A percentile compares a stretch with the other conserved stretches of the same genome.
Conservation (phyloP, 2,113 vertebrate genomes). For the Entomyzon cyanotis region DNA sequence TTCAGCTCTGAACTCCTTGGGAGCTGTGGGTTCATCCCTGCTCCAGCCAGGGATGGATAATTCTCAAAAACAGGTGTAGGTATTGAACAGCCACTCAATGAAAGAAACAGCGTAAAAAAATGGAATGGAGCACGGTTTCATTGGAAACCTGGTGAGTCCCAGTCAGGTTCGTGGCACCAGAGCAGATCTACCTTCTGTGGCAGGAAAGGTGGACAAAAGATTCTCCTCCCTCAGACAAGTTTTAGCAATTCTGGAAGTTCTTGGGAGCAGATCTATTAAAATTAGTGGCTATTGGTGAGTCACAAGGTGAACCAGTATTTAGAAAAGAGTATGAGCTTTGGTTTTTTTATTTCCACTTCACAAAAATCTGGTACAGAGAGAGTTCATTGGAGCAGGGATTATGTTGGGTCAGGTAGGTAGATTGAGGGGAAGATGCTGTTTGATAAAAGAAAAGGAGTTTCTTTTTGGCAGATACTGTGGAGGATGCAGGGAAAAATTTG, state of each 20-base stretch:
- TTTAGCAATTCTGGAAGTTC: background rate
- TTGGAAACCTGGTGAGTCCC: background rate
- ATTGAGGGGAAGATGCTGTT: background rate
- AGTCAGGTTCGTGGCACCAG: background rate
- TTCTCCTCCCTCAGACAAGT: background rate
- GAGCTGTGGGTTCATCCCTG: background rate
- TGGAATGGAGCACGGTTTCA: background rate
- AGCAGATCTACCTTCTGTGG: background rate
- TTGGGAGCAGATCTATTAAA: background rate
- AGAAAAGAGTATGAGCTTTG: background rate
- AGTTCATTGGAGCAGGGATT: background rate
- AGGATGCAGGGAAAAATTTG: background rate
- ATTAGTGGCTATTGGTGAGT: background rate
- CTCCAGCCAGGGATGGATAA: background rate
- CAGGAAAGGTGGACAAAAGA: background rate
- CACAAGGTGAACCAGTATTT: background rate
- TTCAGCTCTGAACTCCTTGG: background rate
- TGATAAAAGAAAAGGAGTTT: background rate
- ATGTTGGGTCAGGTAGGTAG: accelerated
- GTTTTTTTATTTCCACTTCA: background rate
- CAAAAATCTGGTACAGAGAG: background rate
- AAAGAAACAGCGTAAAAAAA: background rate
- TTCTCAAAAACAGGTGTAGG: background rate
- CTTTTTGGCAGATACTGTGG: background rate
- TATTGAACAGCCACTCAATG: background rate